These are phyloP conservation scores for Diploptera punctata DNA, from an alignment of 2,888 invertebrate genomes.

Conservation along the genomic window DNA sequence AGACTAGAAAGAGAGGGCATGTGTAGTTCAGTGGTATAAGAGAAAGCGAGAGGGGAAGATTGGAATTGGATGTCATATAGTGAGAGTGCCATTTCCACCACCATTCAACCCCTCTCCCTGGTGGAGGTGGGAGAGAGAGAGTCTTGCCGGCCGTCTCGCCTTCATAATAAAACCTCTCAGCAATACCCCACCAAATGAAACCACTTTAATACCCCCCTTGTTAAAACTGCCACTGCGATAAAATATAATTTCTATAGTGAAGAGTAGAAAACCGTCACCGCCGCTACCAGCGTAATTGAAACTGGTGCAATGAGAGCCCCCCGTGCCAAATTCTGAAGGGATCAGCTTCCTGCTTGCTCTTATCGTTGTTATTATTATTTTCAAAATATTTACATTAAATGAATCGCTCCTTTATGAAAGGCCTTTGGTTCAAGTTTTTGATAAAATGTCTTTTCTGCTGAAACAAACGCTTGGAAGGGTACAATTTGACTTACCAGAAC, in stretches of 20 bases:
- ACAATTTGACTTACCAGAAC: too few species aligned
- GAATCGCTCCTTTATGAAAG: too few species aligned
- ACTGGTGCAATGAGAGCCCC: constrained; percentile 10
- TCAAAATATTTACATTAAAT: background rate
- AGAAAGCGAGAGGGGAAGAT: constrained; percentile 8
- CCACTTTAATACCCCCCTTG: constrained; percentile 39
- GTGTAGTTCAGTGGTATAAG: constrained; percentile 19
- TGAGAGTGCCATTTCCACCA: constrained; percentile 27
- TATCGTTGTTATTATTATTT: constrained; percentile 1
- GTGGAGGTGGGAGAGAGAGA: background rate
- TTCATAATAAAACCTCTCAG: constrained; percentile 34
- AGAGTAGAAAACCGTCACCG: background rate
- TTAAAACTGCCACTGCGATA: constrained; percentile 31
- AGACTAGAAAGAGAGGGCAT: constrained; percentile 3
- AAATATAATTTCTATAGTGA: constrained; percentile 36
- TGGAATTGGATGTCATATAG: constrained; percentile 38
- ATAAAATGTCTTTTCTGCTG: too few species aligned
- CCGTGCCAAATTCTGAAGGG: background rate
- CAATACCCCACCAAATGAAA: constrained; percentile 31
- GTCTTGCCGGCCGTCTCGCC: background rate
- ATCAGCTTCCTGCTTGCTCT: background rate
- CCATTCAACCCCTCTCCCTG: background rate
- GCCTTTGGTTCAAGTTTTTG: too few species aligned
- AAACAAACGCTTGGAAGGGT: too few species aligned
- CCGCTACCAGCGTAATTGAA: constrained; percentile 29